Base-by-base conservation (phyloP, 1,140 invertebrate species). In the Phenacoccus solenopsis region DNA sequence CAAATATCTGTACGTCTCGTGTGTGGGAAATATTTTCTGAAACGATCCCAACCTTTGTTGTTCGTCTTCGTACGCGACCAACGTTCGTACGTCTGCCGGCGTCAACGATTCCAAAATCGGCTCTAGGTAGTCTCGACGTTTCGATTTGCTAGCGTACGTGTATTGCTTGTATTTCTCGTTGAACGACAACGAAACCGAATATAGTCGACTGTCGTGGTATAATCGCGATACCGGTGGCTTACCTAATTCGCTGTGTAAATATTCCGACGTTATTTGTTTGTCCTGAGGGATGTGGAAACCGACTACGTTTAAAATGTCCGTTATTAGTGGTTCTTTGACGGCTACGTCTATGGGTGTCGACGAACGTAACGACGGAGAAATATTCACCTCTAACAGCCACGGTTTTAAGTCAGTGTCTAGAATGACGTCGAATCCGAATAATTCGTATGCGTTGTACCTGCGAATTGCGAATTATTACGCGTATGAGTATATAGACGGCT, bases 381-480 rank as follows among this genome's bases (percentile, higher is more conserved):
- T 95, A 79, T 98, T 96, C 25, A 88, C 87, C 81, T 98, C 97
- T 68, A 98, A 81, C 12, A 99, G 81, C 96, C 96, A 99, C 0
- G 96, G 94, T 76, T 93, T 94, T 0, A 91, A 78, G 72, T 87
- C 83, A 59, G 89, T 85, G 76, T 93, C 90, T 16, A 93, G 78
- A 12, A 93, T 78, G 0, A 93, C 87, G 77, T 93, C 90, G 61
- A 93, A 85, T 0, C 90, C 90, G 77, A 93, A 92, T 1, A 92
- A 76, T 75, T 92, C 90, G 75, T 90, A 92, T 71, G 87, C 89
- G 76, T 86, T 86, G 74, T 90, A 91, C 27, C 87, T 82, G 59
- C 13, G 25, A 10, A 25, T 13, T 5, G 20, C 5, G 22, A 49
- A n/a, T n/a, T n/a, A n/a, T n/a, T n/a, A 38, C 21, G 16, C 20